Evolutionary conservation across 2,113 vertebrate species (phyloP).

Genomic region (Otocyon megalotis): DNA sequence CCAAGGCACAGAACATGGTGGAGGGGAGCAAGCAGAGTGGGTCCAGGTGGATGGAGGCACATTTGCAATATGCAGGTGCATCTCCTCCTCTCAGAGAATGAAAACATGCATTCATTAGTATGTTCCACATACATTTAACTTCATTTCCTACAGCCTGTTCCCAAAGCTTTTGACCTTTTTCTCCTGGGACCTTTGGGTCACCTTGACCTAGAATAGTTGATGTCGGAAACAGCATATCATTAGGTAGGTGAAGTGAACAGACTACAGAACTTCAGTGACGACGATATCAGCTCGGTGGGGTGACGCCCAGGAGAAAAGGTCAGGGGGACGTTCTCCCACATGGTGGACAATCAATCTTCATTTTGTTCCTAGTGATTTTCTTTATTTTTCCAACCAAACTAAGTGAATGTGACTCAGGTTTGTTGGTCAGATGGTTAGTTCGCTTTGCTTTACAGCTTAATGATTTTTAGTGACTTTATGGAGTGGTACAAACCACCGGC

Average conservation of each 20-base stretch:
- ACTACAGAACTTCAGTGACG: neutral
- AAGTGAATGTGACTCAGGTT: neutral
- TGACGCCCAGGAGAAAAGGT: neutral
- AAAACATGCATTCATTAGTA: neutral
- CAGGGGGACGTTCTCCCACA: neutral
- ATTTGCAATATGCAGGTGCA: too few species aligned
- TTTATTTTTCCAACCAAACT: neutral
- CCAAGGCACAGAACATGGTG: neutral
- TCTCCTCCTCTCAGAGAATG: neutral
- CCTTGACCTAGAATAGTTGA: neutral
- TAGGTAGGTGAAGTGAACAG: neutral
- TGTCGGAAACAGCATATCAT: accelerated
- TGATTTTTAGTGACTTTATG: neutral
- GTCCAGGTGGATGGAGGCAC: neutral
- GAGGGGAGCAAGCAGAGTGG: neutral
- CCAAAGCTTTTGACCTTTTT: neutral
- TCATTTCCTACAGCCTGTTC: neutral
- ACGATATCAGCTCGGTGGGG: accelerated
- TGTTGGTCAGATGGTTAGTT: neutral
- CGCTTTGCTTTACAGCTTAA: neutral
- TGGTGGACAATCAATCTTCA: neutral
- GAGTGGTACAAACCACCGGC: too few species aligned
- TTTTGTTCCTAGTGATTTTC: neutral
- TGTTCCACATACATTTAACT: neutral
- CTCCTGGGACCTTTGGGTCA: neutral